Conservation (phyloP, 2,113 vertebrate genomes). For the Panthera uncia region DNA sequence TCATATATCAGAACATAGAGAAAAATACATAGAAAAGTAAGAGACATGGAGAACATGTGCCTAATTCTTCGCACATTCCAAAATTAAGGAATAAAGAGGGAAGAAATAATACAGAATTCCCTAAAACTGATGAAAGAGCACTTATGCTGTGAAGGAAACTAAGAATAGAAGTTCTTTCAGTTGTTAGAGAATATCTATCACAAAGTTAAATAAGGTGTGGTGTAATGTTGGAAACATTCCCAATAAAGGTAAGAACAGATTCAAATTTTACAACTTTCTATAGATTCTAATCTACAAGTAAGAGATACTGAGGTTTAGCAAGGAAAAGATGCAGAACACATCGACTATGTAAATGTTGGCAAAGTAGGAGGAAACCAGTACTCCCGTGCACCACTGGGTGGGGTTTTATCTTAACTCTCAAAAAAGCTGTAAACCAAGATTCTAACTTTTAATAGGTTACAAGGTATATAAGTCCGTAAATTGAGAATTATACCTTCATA, state of each 20-base stretch:
- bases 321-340: neutral
- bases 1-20: neutral
- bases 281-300: neutral
- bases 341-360: neutral
- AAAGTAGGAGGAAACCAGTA: neutral
- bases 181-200: neutral
- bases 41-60: neutral
- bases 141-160: neutral
- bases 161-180: neutral
- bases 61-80: neutral
- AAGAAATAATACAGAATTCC: neutral
- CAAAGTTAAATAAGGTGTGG: neutral
- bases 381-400: fast-evolving
- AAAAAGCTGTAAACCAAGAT: neutral
- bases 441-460: neutral
- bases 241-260: neutral
- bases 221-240: neutral
- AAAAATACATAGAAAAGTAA: neutral
- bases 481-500: neutral
- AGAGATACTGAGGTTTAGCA: neutral
- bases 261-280: neutral
- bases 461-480: too few species aligned
- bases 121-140: neutral
- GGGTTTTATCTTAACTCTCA: neutral
- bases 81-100: neutral